Conservation (phyloP, 2,888 invertebrate genomes). For the Andrena hattorfiana region DNA sequence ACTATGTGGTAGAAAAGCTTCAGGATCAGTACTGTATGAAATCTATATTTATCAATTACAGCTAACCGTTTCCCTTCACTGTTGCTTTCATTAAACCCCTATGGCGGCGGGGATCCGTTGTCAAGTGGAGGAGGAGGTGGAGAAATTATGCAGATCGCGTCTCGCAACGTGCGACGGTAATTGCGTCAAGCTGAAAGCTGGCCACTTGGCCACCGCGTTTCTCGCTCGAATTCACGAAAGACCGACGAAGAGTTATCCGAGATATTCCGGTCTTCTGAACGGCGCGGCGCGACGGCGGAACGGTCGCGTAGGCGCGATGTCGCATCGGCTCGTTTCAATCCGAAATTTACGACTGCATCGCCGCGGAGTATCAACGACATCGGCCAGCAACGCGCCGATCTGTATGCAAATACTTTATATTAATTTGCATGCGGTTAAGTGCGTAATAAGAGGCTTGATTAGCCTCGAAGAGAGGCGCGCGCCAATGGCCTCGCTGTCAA, state of each 20-base stretch:
- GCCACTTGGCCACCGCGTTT: slow-evolving; percentile 5
- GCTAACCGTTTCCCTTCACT: too few species aligned
- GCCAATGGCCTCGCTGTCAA: not conserved
- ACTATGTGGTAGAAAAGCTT: not conserved
- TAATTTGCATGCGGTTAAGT: slow-evolving; percentile 72
- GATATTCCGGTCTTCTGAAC: not conserved
- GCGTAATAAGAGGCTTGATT: slow-evolving; percentile 64
- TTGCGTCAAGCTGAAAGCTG: slow-evolving; percentile 41
- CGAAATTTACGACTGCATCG: slow-evolving; percentile 32
- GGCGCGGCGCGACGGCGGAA: slow-evolving; percentile 1
- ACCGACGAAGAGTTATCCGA: not conserved
- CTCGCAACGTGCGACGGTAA: slow-evolving; percentile 27
- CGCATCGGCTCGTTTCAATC: slow-evolving; percentile 18
- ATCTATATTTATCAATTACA: not conserved
- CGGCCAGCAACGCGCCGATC: slow-evolving; percentile 53
- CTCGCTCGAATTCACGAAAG: slow-evolving; percentile 22
- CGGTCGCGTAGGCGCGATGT: slow-evolving; percentile 12
- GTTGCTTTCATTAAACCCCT: not conserved
- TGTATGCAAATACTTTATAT: slow-evolving; percentile 74
- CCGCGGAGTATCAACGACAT: slow-evolving; percentile 1
- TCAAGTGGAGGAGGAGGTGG: not conserved
- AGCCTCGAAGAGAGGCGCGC: slow-evolving; percentile 25
- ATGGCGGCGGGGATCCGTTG: slow-evolving; percentile 4
- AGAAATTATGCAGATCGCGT: slow-evolving; percentile 41
- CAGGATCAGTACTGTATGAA: not conserved